phyloP scores from a whole-genome alignment of 2,797 vertebrate species.

The Mycteria americana region DNA sequence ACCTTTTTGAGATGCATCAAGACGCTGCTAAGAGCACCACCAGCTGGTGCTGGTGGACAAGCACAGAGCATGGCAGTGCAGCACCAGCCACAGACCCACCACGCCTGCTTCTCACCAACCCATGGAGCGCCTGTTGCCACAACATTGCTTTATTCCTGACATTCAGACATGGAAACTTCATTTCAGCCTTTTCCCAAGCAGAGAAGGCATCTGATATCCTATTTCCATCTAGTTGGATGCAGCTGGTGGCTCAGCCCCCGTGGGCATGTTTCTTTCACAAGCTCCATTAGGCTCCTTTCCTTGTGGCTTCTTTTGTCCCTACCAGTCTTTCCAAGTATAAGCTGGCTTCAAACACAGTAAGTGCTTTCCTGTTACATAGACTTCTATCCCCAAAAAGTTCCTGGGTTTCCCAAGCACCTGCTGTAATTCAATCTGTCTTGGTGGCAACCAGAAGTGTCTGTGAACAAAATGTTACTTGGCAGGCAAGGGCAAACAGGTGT shows the following conservation, averaged over 20 bases:
- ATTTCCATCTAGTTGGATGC: background rate
- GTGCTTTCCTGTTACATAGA: background rate
- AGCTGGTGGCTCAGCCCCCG: background rate
- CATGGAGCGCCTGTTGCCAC: background rate
- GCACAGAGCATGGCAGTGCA: background rate
- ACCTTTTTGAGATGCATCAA: background rate
- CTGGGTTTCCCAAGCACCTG: conserved; percentile 33
- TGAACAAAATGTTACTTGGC: conserved; percentile 52
- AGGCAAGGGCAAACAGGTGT: conserved; percentile 22
- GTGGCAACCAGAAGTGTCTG: background rate
- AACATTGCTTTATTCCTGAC: background rate
- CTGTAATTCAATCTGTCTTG: conserved; percentile 50
- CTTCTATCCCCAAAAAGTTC: background rate
- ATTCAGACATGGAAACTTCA: background rate
- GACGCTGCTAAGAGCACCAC: background rate
- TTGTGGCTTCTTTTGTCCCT: background rate
- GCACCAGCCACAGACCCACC: background rate
- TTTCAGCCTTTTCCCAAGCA: background rate
- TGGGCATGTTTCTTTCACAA: background rate
- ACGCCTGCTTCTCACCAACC: background rate
- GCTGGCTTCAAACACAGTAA: background rate
- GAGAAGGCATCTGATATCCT: background rate
- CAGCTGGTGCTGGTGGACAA: conserved; percentile 10
- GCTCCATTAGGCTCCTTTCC: background rate
- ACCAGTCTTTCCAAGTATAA: background rate